Evolutionary conservation across 2,797 vertebrate genomes (phyloP).

Genomic region (Catamblyrhynchus diadema): DNA sequence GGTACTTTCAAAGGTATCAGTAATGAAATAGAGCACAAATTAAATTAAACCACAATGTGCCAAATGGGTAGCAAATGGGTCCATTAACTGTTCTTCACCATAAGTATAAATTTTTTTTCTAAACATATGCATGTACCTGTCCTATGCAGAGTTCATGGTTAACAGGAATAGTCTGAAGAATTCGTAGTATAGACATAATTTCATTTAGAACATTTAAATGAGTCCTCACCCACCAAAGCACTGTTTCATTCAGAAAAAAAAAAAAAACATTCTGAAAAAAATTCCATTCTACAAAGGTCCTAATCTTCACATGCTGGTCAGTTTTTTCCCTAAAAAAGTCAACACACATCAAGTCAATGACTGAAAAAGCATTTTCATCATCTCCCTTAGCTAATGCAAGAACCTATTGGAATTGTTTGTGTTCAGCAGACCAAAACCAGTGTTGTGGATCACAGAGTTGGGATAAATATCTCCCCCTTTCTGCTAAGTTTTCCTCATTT

Average conservation of each 20-base stretch:
- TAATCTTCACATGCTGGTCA: background rate
- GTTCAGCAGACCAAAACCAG: background rate
- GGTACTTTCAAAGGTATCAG: background rate
- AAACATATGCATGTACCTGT: background rate
- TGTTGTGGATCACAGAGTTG: background rate
- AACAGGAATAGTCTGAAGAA: background rate
- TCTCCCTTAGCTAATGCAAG: accelerated
- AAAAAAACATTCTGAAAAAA: background rate
- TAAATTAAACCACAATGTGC: background rate
- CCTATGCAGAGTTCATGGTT: background rate
- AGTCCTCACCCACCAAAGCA: background rate
- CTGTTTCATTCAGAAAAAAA: background rate
- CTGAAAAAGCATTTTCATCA: background rate
- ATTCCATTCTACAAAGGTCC: background rate
- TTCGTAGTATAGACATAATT: background rate
- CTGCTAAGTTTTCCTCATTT: background rate
- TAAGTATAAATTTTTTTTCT: background rate
- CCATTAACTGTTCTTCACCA: background rate
- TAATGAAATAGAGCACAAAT: background rate
- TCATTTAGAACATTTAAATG: background rate
- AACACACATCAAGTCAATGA: background rate
- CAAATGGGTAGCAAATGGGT: accelerated
- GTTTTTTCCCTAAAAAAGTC: background rate
- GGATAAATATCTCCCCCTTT: background rate
- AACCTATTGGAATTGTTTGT: background rate